phyloP scores from a whole-genome alignment of 2,113 vertebrate species.

The Pseudopipra pipra region DNA sequence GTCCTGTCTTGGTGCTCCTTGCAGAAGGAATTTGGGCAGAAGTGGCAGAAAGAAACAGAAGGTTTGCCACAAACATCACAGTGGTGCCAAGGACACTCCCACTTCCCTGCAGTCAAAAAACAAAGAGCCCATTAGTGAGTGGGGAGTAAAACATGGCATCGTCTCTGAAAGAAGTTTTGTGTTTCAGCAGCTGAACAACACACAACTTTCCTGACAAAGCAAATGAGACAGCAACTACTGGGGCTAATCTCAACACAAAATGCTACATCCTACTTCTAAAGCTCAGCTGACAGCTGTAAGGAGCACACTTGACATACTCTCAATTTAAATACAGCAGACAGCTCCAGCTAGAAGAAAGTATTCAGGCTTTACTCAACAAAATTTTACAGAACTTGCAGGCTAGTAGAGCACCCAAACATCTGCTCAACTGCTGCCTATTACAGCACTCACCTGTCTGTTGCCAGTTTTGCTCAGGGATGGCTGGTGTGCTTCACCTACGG shows the following conservation, averaged over 20 bases:
- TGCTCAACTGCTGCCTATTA: not conserved
- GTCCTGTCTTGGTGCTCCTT: conserved; percentile 89
- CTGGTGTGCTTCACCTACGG: not conserved
- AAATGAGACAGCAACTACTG: not conserved
- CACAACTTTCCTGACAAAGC: not conserved
- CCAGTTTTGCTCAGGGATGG: not conserved
- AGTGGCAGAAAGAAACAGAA: conserved; percentile 90
- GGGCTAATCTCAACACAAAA: not conserved
- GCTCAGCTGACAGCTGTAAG: not conserved
- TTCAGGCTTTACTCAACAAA: not conserved
- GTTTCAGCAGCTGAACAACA: not conserved
- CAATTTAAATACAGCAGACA: not conserved
- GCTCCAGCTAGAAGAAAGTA: not conserved
- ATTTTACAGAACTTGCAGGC: not conserved
- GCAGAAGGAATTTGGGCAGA: conserved; percentile 98
- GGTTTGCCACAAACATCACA: conserved; percentile 96
- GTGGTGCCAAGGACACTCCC: conserved; percentile 99
- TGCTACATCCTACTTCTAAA: not conserved
- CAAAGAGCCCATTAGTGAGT: not conserved
- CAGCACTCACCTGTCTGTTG: not conserved
- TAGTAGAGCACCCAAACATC: not conserved
- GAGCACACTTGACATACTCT: not conserved
- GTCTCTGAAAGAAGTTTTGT: not conserved
- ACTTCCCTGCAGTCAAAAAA: conserved; percentile 82
- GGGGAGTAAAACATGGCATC: not conserved